Conservation (phyloP, 1,140 invertebrate genomes). For the Heliconius eleuchia region DNA sequence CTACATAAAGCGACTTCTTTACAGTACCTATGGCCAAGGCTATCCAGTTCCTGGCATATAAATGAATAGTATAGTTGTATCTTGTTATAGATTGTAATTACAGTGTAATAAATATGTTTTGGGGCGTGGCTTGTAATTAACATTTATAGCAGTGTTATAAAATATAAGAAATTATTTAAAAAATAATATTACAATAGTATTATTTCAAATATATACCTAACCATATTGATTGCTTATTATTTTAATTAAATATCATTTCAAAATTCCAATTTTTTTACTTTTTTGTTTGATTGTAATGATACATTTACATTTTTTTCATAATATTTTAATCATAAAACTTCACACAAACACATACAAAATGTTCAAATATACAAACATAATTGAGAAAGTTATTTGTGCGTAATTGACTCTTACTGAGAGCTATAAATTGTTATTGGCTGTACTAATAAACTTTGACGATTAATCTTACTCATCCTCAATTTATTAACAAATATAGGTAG, state of each 20-base stretch:
- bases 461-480: conserved; percentile 45
- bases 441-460: conserved; percentile 65
- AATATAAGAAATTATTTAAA: not conserved
- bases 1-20: not conserved
- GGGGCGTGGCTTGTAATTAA: not conserved
- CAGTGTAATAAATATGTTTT: not conserved
- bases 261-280: not conserved
- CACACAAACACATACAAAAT: not conserved
- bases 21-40: not conserved
- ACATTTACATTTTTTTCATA: too few species aligned
- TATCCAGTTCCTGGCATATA: not conserved
- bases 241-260: not conserved
- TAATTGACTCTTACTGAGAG: conserved; percentile 72
- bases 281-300: not conserved
- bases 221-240: not conserved
- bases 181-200: not conserved
- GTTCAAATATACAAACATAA: conserved; percentile 20
- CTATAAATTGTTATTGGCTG: conserved; percentile 70
- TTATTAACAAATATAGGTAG: conserved; percentile 15
- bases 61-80: not conserved
- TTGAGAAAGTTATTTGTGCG: conserved; percentile 58
- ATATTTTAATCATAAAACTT: not conserved
- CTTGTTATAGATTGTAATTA: not conserved
- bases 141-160: not conserved
- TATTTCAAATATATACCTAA: not conserved